Evolutionary conservation across 2,888 invertebrate genomes (phyloP), one percentile per base, ranked within the genome.

Genomic region (Listrodromus nycthemerus): DNA sequence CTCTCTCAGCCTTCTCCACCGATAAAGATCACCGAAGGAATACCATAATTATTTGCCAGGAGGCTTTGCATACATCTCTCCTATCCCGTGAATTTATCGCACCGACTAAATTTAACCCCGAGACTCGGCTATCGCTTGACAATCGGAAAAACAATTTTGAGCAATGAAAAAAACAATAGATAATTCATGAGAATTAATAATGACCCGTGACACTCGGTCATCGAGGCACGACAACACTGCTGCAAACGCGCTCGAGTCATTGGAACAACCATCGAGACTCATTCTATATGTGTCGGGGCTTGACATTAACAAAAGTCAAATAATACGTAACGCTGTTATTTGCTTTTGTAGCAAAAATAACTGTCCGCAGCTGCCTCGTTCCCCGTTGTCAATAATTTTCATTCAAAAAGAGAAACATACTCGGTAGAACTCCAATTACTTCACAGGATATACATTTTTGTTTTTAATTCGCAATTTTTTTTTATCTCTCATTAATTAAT

Each of bases 11-110:
- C 55, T 55, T 33, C 76, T 48, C 58, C 69, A 24, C 41, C 21
- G 66, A 66, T 66, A 80, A 73, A 74, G 41, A 63, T 73, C 73
- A 21, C 6, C 63, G 61, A 63, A 63, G 74, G 63, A 74, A 74
- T 63, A 48, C 63, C 33, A 63, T 63, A 50, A 74, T 74, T 63
- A 74, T 74, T 74, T 74, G 45, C 33, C 21, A n/a, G 55, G 71
- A 48, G 61, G 24, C 41, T 74, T 33, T 50, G 63, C 74, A 63
- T 74, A 63, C 63, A 55, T 63, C 61, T 16, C 7, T 19, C 33
- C 5, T 33, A 19, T 13, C 21, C 33, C 61, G 27, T 16, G n/a
- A 61, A 61, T 55, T 55, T 55, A 55, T 55, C 24, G 21, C 55
- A 55, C 10, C 21, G 24, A 8, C 55, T 55, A 24, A 55, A 55